phyloP scores from a whole-genome alignment of 2,797 vertebrate species.

The Vipera ursinii region DNA sequence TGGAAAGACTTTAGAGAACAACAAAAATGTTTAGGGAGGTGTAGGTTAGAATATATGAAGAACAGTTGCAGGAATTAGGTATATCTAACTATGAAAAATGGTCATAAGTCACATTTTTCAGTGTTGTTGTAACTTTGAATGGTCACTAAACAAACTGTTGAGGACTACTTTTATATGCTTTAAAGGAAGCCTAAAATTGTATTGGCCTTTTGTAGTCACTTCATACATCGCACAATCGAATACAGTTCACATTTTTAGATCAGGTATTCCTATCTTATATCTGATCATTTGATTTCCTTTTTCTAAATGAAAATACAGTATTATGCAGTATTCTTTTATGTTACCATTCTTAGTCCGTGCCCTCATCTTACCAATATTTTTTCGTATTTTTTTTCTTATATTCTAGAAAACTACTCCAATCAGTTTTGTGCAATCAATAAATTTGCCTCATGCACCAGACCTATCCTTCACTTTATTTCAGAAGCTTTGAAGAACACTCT shows the following conservation, averaged over 20 bases:
- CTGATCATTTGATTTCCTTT: background rate
- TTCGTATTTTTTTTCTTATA: background rate
- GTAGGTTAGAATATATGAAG: background rate
- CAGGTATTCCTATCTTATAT: background rate
- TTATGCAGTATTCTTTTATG: background rate
- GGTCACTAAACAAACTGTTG: no score
- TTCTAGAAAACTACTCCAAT: background rate
- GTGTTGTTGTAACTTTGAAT: no score
- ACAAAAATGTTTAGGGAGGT: background rate
- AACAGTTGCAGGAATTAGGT: background rate
- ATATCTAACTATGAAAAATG: background rate
- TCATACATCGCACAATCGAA: background rate
- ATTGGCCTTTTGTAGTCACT: background rate
- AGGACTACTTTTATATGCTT: background rate
- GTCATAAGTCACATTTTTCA: no score
- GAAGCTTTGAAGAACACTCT: background rate
- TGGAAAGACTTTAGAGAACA: background rate
- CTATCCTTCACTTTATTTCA: background rate
- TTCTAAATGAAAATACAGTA: background rate
- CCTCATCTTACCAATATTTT: background rate
- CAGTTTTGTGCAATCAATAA: background rate
- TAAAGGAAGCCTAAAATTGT: background rate
- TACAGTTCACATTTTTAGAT: background rate
- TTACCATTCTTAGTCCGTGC: background rate
- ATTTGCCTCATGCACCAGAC: background rate